Evolutionary conservation across 92 coral and sea anemone species (phyloP), one percentile per base, ranked within the genome.

Genomic region (Blastomussa wellsi): DNA sequence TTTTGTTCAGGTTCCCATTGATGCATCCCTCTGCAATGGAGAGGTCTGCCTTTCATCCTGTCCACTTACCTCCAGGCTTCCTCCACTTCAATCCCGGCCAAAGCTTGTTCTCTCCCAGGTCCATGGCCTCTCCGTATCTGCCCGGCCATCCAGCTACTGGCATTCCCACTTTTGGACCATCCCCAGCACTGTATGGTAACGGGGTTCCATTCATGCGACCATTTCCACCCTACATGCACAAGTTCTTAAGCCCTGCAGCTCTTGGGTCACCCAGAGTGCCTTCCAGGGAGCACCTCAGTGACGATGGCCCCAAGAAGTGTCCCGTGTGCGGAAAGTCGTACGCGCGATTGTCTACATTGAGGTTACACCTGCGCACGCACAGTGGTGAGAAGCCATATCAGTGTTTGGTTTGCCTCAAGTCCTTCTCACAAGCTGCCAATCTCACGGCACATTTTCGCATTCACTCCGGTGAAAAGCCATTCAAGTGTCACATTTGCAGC

Each of bases 391-490:
- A 93, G 78, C 97, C 97, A 20, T 93, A 91, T 51, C 92, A 93
- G 78, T 93, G 97, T 64, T 79, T 93, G 93, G 97, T 93, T 11
- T 93, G 97, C 75, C 86, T 93, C 60, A 93, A 93, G 79, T 93
- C 97, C 42, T 93, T 93, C 85, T 88, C 97, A 33, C 97, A 91
- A 85, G 97, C 97, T 41, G 97, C 97, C 68, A 93, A 93, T 70
- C 97, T 93, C 32, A 93, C 97, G 8, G 97, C 97, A 15, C 97
- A 93, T 77, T 93, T 93, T 86, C 93, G 97, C 44, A 91, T 93
- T 35, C 97, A 93, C 80, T 93, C 97, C 26, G 95, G 97, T 2
- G 97, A 93, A 80, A 93, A 93, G 44, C 97, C 97, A 47, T 93
- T 93, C 89, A 91, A 91, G 83, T 93, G 97, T 36, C 90, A 94